Conservation (phyloP, 2,888 invertebrate species). For the Alcis repandata region DNA sequence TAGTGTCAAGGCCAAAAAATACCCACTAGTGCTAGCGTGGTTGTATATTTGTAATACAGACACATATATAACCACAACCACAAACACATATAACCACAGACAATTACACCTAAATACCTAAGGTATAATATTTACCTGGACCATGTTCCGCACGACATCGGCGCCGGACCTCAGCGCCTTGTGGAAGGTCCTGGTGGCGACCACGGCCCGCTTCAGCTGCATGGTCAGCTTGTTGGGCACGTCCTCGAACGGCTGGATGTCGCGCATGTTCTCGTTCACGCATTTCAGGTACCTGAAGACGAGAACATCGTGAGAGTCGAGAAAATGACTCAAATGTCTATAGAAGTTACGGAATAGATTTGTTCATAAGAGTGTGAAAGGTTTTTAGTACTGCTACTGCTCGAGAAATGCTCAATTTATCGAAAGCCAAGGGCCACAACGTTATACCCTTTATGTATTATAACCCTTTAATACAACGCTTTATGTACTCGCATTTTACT, state of each 20-base stretch:
- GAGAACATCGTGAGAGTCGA: slow-evolving; percentile 11
- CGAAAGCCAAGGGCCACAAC: background rate
- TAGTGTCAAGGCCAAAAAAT: too few species aligned
- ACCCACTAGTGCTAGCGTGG: too few species aligned
- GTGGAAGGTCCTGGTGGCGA: slow-evolving; percentile 97
- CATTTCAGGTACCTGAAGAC: slow-evolving; percentile 91
- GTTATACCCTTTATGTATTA: too few species aligned
- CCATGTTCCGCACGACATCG: slow-evolving; percentile 92
- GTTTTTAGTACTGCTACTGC: too few species aligned
- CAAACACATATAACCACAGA: background rate
- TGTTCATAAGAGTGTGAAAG: too few species aligned
- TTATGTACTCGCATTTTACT: background rate
- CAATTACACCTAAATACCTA: too few species aligned
- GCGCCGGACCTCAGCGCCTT: slow-evolving; percentile 94
- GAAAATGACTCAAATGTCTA: background rate
- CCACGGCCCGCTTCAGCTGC: slow-evolving; percentile 96
- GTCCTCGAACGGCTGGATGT: slow-evolving; percentile 97
- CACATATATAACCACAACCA: too few species aligned
- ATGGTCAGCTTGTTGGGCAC: slow-evolving; percentile 96
- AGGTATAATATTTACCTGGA: slow-evolving; percentile 83
- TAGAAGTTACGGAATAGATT: too few species aligned
- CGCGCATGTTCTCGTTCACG: slow-evolving; percentile 96
- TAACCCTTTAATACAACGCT: background rate
- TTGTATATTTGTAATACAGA: too few species aligned
- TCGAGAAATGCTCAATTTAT: background rate